Evolutionary conservation across 1,140 invertebrate species (phyloP).

Genomic region (Drosophila sp.): DNA sequence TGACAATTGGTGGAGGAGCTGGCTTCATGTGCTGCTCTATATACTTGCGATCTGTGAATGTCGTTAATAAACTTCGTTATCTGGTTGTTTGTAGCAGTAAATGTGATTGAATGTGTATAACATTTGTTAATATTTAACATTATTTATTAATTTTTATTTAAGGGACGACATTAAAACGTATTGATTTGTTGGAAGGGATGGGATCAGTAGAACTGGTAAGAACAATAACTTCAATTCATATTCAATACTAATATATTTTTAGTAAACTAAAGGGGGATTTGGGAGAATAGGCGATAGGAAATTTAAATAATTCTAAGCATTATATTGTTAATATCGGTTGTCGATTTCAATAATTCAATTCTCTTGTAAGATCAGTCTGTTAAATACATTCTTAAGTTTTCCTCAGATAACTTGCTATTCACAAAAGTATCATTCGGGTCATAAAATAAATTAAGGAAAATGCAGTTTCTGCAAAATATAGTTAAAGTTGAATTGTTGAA

Average conservation of each 20-base stretch:
- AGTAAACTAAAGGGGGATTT: neutral
- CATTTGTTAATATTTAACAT: neutral
- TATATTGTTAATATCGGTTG: no score
- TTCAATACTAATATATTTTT: neutral
- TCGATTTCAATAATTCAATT: no score
- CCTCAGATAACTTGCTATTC: no score
- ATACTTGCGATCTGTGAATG: slow-evolving; percentile 89
- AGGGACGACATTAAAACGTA: neutral
- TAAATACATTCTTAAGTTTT: no score
- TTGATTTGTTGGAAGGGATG: neutral
- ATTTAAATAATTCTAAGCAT: no score
- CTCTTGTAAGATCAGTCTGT: no score
- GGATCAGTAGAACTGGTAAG: neutral
- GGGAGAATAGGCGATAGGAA: neutral
- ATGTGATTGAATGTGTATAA: neutral
- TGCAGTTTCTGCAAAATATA: no score
- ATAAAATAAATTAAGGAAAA: no score
- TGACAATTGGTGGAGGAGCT: slow-evolving; percentile 89
- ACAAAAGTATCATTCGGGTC: no score
- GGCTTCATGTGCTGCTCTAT: slow-evolving; percentile 92
- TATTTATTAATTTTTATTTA: neutral
- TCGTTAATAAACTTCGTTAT: slow-evolving; percentile 14
- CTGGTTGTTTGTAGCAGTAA: neutral
- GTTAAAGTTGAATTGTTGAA: no score
- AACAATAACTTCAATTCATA: neutral